Evolutionary conservation across 2,797 vertebrate genomes (phyloP).

Genomic region (Mallotus villosus): DNA sequence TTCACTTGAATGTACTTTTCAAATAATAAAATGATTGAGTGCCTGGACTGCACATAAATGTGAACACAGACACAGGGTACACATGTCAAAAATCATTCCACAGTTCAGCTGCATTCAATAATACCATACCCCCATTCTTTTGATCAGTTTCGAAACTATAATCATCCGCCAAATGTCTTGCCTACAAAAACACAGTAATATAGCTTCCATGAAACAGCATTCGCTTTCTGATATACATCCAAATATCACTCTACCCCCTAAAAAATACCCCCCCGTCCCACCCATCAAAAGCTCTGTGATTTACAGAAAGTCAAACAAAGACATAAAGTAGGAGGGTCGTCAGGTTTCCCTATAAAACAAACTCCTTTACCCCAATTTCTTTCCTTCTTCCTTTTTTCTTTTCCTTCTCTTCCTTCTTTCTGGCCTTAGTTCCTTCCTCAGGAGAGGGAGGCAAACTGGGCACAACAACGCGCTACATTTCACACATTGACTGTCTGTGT

Average conservation of each 20-base stretch:
- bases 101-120: constrained; percentile 59
- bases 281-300: constrained; percentile 35
- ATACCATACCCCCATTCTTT: constrained; percentile 38
- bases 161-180: constrained; percentile 48
- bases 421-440: neutral
- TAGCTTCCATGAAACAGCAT: constrained; percentile 7
- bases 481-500: constrained; percentile 58
- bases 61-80: constrained; percentile 39
- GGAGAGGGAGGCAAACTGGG: constrained; percentile 36
- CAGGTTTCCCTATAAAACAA: constrained; percentile 48
- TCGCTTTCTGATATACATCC: constrained; percentile 13
- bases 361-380: constrained; percentile 38
- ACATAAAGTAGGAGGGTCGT: constrained; percentile 29
- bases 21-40: constrained; percentile 5
- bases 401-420: constrained; percentile 19
- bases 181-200: constrained; percentile 22
- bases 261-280: constrained; percentile 4
- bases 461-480: constrained; percentile 60
- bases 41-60: neutral
- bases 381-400: constrained; percentile 7
- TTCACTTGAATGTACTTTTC: neutral
- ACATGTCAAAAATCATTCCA: constrained; percentile 30
- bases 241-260: constrained; percentile 8
- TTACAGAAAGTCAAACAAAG: constrained; percentile 38
- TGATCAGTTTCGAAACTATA: constrained; percentile 53